phyloP scores from a whole-genome alignment of 1,140 invertebrate species.

The Phthorimaea operculella region DNA sequence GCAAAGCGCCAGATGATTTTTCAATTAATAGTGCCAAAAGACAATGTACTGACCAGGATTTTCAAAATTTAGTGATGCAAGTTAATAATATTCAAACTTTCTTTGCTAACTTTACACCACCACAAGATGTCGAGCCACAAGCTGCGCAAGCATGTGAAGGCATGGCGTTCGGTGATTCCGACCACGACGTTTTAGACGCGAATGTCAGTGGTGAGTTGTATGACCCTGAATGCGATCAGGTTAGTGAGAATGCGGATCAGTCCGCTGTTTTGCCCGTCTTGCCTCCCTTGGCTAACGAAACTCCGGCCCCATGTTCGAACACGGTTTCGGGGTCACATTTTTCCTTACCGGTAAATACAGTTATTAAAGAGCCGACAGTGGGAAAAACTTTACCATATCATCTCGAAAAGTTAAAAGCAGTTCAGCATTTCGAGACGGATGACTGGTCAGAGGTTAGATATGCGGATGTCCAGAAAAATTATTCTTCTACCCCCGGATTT shows the following conservation, averaged over 20 bases:
- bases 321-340: background rate
- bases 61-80: background rate
- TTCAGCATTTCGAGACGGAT: conserved; percentile 11
- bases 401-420: background rate
- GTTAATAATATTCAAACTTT: background rate
- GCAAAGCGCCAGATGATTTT: background rate
- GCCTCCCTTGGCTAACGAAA: background rate
- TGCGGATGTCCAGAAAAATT: conserved; percentile 13
- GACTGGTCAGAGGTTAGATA: conserved; percentile 9
- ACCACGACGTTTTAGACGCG: background rate
- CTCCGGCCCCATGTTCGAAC: background rate
- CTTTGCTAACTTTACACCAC: background rate
- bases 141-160: background rate
- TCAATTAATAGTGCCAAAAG: background rate
- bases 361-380: conserved; percentile 6
- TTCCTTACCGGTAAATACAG: conserved; percentile 6
- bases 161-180: background rate
- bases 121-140: background rate
- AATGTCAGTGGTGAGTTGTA: conserved; percentile 6
- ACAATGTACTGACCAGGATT: no score
- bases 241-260: background rate
- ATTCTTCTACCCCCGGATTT: conserved; percentile 21
- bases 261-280: background rate
- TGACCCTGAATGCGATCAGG: background rate
- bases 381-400: background rate